Evolutionary conservation across 2,888 invertebrate species (phyloP).

Genomic region (Margaritifera margaritifera): DNA sequence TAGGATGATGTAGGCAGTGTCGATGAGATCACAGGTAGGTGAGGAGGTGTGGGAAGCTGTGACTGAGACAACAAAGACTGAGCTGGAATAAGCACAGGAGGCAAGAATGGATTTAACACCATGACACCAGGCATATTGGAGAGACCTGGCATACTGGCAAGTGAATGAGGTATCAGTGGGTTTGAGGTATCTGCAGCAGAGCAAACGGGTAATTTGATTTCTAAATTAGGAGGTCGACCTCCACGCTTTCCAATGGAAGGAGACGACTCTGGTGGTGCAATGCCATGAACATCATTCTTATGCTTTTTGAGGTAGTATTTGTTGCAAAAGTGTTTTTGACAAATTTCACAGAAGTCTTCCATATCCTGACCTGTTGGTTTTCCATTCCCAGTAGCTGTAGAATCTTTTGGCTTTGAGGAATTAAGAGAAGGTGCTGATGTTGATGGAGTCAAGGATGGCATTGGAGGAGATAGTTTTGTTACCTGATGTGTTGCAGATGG

Average conservation of each 20-base stretch:
- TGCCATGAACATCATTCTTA: constrained; percentile 73
- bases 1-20: constrained; percentile 42
- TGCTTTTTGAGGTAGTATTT: constrained; percentile 74
- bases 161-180: constrained; percentile 59
- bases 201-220: constrained; percentile 50
- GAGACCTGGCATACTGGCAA: constrained; percentile 63
- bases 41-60: constrained; percentile 51
- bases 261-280: constrained; percentile 60
- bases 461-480: constrained; percentile 25
- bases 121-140: constrained; percentile 67
- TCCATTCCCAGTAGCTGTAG: constrained; percentile 21
- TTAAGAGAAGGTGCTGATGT: constrained; percentile 10
- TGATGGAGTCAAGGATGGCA: constrained; percentile 11
- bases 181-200: constrained; percentile 42
- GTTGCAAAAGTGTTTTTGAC: constrained; percentile 74
- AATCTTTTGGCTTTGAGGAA: constrained; percentile 12
- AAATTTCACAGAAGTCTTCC: constrained; percentile 73
- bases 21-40: constrained; percentile 56
- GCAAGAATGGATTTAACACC: constrained; percentile 72
- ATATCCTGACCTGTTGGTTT: constrained; percentile 52
- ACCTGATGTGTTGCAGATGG: constrained; percentile 37
- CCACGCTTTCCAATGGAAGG: constrained; percentile 47
- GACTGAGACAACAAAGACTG: constrained; percentile 57
- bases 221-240: constrained; percentile 53
- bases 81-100: constrained; percentile 67